Conservation (phyloP, 1,140 invertebrate genomes). For the Neodiprion fabricii region DNA sequence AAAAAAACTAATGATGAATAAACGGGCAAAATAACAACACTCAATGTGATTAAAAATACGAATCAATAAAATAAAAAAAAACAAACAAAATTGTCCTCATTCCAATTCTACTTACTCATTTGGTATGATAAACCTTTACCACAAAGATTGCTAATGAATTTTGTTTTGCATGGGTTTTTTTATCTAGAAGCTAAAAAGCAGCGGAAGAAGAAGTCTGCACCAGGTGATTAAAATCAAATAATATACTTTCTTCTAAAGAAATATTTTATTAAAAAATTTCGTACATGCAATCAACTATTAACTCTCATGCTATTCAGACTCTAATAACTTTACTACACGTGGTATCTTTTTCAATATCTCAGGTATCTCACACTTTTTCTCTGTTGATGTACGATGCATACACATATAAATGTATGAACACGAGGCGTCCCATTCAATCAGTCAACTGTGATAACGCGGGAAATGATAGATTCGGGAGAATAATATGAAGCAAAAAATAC, state of each 20-base stretch:
- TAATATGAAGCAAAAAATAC: too few relatives aligned
- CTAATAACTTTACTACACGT: too few relatives aligned
- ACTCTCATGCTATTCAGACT: slow-evolving; percentile 18
- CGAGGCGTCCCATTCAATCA: too few relatives aligned
- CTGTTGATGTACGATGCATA: too few relatives aligned
- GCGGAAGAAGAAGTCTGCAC: slow-evolving; percentile 86
- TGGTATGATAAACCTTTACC: slow-evolving; percentile 28
- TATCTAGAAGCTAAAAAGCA: slow-evolving; percentile 90
- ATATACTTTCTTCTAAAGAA: slow-evolving; percentile 30
- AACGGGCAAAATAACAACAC: slow-evolving; percentile 3
- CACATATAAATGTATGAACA: too few relatives aligned
- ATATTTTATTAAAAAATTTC: slow-evolving; percentile 39
- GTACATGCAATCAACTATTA: slow-evolving; percentile 23
- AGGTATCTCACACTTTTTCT: too few relatives aligned
- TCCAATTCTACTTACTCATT: too few relatives aligned
- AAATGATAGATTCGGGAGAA: too few relatives aligned
- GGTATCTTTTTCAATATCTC: too few relatives aligned
- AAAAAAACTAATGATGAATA: not conserved
- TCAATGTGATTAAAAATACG: not conserved
- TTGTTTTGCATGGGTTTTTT: slow-evolving; percentile 70
- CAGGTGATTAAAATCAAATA: slow-evolving; percentile 73
- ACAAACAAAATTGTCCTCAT: slow-evolving; percentile 33
- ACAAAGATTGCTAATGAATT: slow-evolving; percentile 66
- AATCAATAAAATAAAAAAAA: slow-evolving; percentile 1
- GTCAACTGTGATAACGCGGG: too few relatives aligned